Base-by-base conservation (phyloP, 2,888 invertebrate species). In the Drosophila hamatofila region DNA sequence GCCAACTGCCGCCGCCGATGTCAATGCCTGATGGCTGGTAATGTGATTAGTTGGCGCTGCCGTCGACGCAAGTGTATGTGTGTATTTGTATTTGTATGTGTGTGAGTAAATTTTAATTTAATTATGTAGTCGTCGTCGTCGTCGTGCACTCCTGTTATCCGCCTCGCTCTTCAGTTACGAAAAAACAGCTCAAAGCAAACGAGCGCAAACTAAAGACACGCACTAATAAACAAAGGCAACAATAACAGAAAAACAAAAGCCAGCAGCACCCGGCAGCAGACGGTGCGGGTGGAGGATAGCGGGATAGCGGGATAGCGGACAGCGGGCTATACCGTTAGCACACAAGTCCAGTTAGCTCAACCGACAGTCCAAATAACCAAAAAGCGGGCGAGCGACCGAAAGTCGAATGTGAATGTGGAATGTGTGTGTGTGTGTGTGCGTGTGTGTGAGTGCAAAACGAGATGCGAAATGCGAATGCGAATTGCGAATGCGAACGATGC, bases 101-200 rank as follows among this genome's bases (percentile, higher is more conserved):
- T 70, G 64, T 78, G 75, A 78, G 88, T 74, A 88, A 83, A 84
- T 84, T 84, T 84, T 84, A 84, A 84, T 84, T 84, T 83, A 84
- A 84, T 84, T 88, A 84, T 88, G 83, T 88, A 70, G 70, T 69
- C 64, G 27, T 25, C 16, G 46, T 16, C 18, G 27, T 66, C 56
- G 63, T 63, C 63, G 73, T 64, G 48, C 48, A 48, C 48, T 48
- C n/a, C 48, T 67, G 54, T 65, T 46, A 37, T 42, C 27, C 33
- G 72, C n/a, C 59, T 35, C 51, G 52, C 56, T 62, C 68, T 39
- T 59, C 57, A 64, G 63, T 63, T 68, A 80, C 86, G 78, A 88
- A 82, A 74, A 68, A 85, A 78, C 69, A 60, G 78, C 81, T 80
- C 81, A 82, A 82, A 81, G 88, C 65, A 78, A 75, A 64, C 63